Percentiles rank a stretch among this genome's conserved stretches.
These are phyloP conservation scores for Oryzias woworae DNA, from an alignment of 2,113 vertebrate species.

Conservation along the genomic window DNA sequence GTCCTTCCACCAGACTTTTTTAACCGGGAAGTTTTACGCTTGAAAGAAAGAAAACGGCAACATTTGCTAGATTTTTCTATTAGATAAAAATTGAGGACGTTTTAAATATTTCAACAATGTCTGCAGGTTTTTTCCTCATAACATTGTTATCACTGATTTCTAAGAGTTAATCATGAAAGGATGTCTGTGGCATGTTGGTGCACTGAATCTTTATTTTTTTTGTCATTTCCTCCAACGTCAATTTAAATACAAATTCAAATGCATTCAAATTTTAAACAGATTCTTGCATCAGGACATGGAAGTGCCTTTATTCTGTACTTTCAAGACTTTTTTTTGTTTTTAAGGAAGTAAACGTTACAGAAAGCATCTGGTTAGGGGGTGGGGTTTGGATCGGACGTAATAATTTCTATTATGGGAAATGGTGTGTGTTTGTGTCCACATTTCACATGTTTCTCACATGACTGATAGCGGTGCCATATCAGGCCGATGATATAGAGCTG, in stretches of 20 bases:
- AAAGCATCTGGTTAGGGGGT: background rate
- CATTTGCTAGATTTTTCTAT: no score
- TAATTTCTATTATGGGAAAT: constrained; percentile 19
- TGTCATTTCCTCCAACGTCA: background rate
- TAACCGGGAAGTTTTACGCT: no score
- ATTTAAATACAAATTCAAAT: constrained; percentile 22
- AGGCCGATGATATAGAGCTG: constrained; percentile 44
- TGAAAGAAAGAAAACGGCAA: no score
- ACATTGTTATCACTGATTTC: no score
- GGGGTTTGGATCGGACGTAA: constrained; percentile 1
- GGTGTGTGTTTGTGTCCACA: background rate
- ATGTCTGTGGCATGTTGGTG: no score
- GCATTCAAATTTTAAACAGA: constrained; percentile 5
- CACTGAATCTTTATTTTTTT: background rate
- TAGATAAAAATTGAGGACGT: no score
- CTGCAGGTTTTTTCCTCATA: no score
- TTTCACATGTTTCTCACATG: constrained; percentile 50
- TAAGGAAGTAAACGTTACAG: constrained; percentile 10
- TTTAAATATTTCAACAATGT: no score
- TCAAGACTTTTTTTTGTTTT: background rate
- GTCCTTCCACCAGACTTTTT: no score
- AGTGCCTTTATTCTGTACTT: background rate
- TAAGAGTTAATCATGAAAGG: no score
- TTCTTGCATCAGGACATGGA: constrained; percentile 6
- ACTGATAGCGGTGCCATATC: constrained; percentile 51